Percentiles rank a stretch among this genome's conserved stretches.
Conservation (phyloP, 37 sponge, comb jelly and placozoan species). For the Amphimedon queenslandica region DNA sequence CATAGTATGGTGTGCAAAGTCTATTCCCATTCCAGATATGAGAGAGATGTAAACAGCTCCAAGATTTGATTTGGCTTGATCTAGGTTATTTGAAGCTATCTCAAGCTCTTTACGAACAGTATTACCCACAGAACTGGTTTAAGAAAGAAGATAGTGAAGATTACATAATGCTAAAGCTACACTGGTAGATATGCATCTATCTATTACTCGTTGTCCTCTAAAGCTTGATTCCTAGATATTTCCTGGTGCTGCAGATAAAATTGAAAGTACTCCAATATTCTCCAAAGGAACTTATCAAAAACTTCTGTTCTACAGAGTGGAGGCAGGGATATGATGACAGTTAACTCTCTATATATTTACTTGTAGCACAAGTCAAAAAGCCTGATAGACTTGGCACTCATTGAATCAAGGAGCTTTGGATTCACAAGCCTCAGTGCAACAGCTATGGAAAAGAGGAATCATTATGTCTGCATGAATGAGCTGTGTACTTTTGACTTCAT, state of each 20-base stretch:
- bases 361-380: slow-evolving; percentile 50
- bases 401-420: slow-evolving; percentile 8
- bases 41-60: slow-evolving; percentile 24
- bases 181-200: slow-evolving; percentile 1
- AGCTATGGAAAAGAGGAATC: slow-evolving; percentile 14
- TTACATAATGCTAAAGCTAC: background rate
- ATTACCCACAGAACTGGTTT: slow-evolving; percentile 22
- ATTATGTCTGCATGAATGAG: background rate
- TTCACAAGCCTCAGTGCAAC: slow-evolving; percentile 46
- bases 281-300: slow-evolving; percentile 47
- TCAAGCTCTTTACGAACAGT: slow-evolving; percentile 4
- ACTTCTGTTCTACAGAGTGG: slow-evolving; percentile 30
- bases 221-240: slow-evolving; percentile 17
- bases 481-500: slow-evolving; percentile 47
- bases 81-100: background rate
- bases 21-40: slow-evolving; percentile 18
- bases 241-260: slow-evolving; percentile 18
- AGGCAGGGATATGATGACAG: background rate
- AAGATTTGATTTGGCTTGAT: slow-evolving; percentile 21
- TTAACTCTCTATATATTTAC: slow-evolving; percentile 10
- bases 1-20: slow-evolving; percentile 23
- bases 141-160: background rate
- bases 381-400: slow-evolving; percentile 3
- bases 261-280: slow-evolving; percentile 36
- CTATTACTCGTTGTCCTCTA: too few species aligned